Evolutionary conservation across 2,113 vertebrate species (phyloP).

Genomic region (Ochotona princeps): DNA sequence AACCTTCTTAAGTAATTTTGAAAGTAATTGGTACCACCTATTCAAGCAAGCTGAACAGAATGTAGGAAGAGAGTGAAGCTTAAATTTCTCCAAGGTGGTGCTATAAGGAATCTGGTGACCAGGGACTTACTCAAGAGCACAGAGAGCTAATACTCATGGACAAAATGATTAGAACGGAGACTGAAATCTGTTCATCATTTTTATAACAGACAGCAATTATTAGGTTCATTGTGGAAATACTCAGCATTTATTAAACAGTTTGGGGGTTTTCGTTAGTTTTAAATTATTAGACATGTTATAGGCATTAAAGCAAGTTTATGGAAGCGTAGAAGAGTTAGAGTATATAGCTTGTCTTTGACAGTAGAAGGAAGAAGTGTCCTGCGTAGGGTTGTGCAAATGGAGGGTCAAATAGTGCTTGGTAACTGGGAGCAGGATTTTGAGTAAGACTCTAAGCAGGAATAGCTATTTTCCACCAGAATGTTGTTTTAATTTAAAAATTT

Average conservation of each 20-base stretch:
- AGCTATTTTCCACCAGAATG: neutral
- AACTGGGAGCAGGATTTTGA: neutral
- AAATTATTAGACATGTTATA: neutral
- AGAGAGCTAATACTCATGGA: neutral
- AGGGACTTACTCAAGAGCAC: neutral
- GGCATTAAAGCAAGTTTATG: neutral
- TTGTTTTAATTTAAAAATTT: too few relatives aligned
- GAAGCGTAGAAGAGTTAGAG: neutral
- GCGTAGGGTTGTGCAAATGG: neutral
- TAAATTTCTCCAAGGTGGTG: neutral
- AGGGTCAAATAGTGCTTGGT: neutral
- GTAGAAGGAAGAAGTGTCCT: neutral
- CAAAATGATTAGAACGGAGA: neutral
- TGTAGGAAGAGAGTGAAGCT: neutral
- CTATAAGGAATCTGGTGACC: neutral
- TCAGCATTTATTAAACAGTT: neutral
- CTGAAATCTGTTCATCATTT: neutral
- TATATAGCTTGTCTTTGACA: neutral
- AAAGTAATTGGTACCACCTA: constrained; percentile 10
- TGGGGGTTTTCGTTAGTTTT: neutral
- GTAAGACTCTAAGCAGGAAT: neutral
- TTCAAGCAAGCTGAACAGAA: neutral
- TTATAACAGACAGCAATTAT: neutral
- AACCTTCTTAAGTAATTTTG: neutral
- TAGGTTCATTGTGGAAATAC: neutral